phyloP scores from a whole-genome alignment of 2,113 vertebrate genomes.

The Hippocampus mohnikei region DNA sequence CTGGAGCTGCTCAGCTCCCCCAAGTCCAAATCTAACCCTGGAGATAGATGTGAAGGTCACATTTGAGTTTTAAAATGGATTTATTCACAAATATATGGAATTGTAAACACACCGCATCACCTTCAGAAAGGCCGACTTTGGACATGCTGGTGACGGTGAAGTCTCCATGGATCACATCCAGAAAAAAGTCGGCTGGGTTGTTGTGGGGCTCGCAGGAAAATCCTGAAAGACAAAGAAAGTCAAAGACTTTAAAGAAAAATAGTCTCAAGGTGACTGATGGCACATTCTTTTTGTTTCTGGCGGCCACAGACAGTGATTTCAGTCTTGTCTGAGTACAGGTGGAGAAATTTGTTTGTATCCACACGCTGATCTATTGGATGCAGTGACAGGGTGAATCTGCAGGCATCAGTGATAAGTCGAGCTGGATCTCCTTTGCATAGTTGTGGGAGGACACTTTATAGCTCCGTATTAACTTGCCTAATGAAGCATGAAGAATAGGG shows the following conservation, averaged over 20 bases:
- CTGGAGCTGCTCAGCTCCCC: slow-evolving; percentile 38
- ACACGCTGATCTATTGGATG: too few relatives aligned
- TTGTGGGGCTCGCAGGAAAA: slow-evolving; percentile 86
- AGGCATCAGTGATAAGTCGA: too few relatives aligned
- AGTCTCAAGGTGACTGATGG: too few relatives aligned
- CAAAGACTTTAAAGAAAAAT: too few relatives aligned
- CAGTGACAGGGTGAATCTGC: too few relatives aligned
- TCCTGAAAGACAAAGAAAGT: slow-evolving; percentile 60
- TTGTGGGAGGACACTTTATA: too few relatives aligned
- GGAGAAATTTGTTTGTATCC: too few relatives aligned
- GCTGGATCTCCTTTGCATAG: too few relatives aligned
- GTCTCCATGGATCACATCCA: slow-evolving; percentile 90
- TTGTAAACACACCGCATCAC: slow-evolving; percentile 53
- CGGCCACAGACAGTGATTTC: too few relatives aligned
- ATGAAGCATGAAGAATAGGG: neutral
- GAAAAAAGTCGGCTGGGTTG: slow-evolving; percentile 94
- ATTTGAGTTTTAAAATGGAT: too few relatives aligned
- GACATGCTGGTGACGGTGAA: slow-evolving; percentile 66
- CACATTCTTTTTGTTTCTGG: too few relatives aligned
- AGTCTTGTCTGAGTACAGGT: too few relatives aligned
- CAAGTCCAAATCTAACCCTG: slow-evolving; percentile 42
- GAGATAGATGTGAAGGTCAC: slow-evolving; percentile 5
- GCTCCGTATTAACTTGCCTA: neutral
- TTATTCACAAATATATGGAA: neutral
- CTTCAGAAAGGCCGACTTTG: slow-evolving; percentile 56